Percentiles rank a stretch among this genome's conserved stretches.
Conservation (phyloP, 2,797 vertebrate genomes). For the Paguma larvata region DNA sequence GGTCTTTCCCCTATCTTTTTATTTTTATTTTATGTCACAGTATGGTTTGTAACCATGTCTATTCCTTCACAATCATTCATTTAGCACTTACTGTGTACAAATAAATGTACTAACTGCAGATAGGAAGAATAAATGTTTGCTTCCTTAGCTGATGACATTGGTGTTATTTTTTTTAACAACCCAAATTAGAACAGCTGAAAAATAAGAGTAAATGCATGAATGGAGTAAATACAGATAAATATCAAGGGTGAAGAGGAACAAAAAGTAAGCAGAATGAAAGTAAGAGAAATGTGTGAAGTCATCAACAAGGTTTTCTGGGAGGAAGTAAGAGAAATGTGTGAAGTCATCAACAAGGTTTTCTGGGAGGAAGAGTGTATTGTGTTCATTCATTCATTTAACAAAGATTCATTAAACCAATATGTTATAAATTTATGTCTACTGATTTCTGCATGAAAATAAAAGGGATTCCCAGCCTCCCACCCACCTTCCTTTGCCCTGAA, state of each 20-base stretch:
- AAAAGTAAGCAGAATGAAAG: background rate
- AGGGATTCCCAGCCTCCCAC: background rate
- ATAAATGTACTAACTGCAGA: background rate
- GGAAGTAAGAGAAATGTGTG: background rate
- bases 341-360: background rate
- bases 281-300: background rate
- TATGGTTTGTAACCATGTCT: background rate
- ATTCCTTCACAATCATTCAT: background rate
- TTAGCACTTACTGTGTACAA: background rate
- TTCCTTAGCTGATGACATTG: background rate
- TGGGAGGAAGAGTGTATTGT: background rate
- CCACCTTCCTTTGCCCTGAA: background rate
- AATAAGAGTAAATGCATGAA: background rate
- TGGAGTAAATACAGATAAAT: background rate
- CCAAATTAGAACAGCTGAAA: background rate
- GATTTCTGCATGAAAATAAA: background rate
- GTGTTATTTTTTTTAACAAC: background rate
- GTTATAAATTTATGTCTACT: background rate
- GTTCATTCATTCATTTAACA: background rate
- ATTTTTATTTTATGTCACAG: background rate
- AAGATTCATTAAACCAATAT: background rate
- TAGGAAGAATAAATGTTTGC: background rate
- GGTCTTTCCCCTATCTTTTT: background rate
- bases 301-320: background rate
- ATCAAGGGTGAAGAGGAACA: background rate